A percentile compares a stretch with the other conserved stretches of the same genome.
phyloP scores from a whole-genome alignment of 2,888 invertebrate genomes.

The Tipula confusa region DNA sequence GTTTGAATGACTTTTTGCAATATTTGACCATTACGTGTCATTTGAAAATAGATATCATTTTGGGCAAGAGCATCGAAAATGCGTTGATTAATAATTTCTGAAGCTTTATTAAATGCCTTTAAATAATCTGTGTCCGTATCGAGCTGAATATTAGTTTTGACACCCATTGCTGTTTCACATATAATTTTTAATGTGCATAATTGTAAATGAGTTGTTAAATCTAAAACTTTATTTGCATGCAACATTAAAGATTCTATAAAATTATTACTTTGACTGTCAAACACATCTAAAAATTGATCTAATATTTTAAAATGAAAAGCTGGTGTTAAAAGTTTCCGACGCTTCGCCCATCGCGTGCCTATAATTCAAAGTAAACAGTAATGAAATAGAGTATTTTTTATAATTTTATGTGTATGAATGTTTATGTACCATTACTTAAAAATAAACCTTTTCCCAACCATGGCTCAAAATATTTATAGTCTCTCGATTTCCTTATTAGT shows the following conservation, averaged over 20 bases:
- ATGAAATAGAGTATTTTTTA: neutral
- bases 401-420: neutral
- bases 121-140: conserved; percentile 66
- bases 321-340: conserved; percentile 71
- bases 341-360: conserved; percentile 56
- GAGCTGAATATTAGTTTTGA: conserved; percentile 65
- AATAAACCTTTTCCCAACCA: conserved; percentile 47
- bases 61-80: neutral
- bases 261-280: conserved; percentile 61
- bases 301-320: conserved; percentile 77
- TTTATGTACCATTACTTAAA: conserved; percentile 43
- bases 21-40: neutral
- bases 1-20: conserved; percentile 38
- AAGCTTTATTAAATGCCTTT: conserved; percentile 49
- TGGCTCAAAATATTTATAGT: conserved; percentile 41
- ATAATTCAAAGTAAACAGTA: neutral
- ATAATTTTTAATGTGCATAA: conserved; percentile 47
- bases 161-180: conserved; percentile 76
- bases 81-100: neutral
- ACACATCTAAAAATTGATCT: conserved; percentile 66
- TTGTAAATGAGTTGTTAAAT: conserved; percentile 58
- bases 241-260: conserved; percentile 50
- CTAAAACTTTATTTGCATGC: conserved; percentile 51
- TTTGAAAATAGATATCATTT: neutral
- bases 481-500: conserved; percentile 40